Percentiles rank a stretch among this genome's conserved stretches.
These are phyloP conservation scores for Chelonoidis abingdonii DNA, from an alignment of 2,113 vertebrate species.

Conservation along the genomic window DNA sequence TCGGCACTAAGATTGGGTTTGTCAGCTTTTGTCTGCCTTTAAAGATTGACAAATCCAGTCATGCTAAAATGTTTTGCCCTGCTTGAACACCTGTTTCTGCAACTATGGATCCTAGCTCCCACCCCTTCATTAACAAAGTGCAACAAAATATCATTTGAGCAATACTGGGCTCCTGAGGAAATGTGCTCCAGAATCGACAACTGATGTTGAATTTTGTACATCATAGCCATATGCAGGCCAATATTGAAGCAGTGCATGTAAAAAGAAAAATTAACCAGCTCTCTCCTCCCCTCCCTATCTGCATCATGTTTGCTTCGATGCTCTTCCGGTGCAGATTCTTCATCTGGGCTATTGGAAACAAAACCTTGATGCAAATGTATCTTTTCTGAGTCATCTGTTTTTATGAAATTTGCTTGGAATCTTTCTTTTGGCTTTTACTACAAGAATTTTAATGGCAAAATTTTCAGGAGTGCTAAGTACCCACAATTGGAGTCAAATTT, in stretches of 20 bases:
- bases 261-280: neutral
- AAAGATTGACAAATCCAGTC: slow-evolving; percentile 30
- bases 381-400: fast-evolving
- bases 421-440: neutral
- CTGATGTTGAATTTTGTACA: fast-evolving
- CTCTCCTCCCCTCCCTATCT: fast-evolving
- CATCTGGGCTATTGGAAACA: neutral
- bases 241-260: fast-evolving
- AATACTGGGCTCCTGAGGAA: neutral
- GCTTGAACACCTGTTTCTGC: neutral
- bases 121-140: slow-evolving; percentile 5
- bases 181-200: fast-evolving
- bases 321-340: neutral
- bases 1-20: slow-evolving; percentile 53
- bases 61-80: neutral
- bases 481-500: fast-evolving
- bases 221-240: fast-evolving
- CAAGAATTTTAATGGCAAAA: fast-evolving
- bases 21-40: slow-evolving; percentile 49
- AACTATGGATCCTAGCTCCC: neutral
- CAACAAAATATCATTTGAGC: neutral
- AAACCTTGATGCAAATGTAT: neutral
- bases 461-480: fast-evolving
- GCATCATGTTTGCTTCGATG: neutral
- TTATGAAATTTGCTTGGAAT: neutral